These are phyloP conservation scores for Agrotis clavis DNA, from an alignment of 2,888 invertebrate species.

Conservation along the genomic window DNA sequence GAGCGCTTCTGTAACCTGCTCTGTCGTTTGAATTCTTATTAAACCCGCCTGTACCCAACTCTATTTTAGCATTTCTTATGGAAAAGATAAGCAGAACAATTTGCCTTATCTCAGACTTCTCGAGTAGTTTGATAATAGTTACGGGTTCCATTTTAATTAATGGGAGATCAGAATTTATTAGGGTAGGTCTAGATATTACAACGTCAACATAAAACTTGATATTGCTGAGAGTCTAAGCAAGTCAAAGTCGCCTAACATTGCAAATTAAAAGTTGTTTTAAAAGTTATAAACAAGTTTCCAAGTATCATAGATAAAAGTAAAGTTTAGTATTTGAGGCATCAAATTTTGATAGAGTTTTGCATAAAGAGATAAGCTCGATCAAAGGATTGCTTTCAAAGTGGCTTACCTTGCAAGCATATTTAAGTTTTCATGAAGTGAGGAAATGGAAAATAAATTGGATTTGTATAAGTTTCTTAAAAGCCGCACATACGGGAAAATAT, in stretches of 20 bases:
- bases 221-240: not conserved
- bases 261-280: constrained; percentile 48
- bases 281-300: constrained; percentile 31
- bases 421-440: constrained; percentile 91
- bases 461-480: constrained; percentile 89
- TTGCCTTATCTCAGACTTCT: constrained; percentile 73
- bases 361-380: constrained; percentile 88
- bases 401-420: constrained; percentile 90
- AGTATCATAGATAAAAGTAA: constrained; percentile 53
- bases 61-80: constrained; percentile 71
- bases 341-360: constrained; percentile 88
- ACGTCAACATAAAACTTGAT: constrained; percentile 9
- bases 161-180: not conserved
- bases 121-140: constrained; percentile 50
- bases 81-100: constrained; percentile 78
- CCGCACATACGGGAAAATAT: constrained; percentile 79
- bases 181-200: constrained; percentile 1
- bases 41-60: constrained; percentile 68
- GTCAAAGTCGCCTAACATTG: constrained; percentile 8
- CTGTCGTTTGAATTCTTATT: constrained; percentile 81
- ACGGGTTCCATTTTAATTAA: constrained; percentile 22
- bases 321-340: constrained; percentile 69
- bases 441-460: constrained; percentile 91
- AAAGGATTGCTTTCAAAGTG: constrained; percentile 90
- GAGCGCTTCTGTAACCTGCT: constrained; percentile 83